Evolutionary conservation across 2,113 vertebrate genomes (phyloP).

Genomic region (Pelmatolapia mariae): DNA sequence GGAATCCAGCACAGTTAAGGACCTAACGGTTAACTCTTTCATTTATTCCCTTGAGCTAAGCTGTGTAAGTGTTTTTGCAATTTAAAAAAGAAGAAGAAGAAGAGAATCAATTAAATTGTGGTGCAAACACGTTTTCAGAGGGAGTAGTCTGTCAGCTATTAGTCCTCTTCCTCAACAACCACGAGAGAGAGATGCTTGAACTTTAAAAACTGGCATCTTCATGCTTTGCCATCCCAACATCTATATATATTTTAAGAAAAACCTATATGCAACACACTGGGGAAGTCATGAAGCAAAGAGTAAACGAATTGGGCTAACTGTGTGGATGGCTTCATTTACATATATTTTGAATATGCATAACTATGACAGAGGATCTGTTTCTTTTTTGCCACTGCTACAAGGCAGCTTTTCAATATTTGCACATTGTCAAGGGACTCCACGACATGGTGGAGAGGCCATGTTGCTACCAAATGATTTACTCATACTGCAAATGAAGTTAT

Average conservation of each 20-base stretch:
- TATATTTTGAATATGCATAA: conserved; percentile 2
- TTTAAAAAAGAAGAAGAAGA: not conserved
- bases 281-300: not conserved
- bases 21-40: not conserved
- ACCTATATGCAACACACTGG: not conserved
- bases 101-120: conserved; percentile 23
- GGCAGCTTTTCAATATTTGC: conserved; percentile 4
- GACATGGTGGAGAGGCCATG: not conserved
- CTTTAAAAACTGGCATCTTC: not conserved
- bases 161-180: not conserved
- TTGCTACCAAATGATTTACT: not conserved
- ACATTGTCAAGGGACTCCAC: not conserved
- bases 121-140: conserved; percentile 13
- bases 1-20: not conserved
- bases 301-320: not conserved
- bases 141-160: not conserved
- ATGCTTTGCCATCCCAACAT: not conserved
- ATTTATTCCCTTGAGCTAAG: not conserved
- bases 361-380: not conserved
- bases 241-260: not conserved
- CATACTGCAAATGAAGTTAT: not conserved
- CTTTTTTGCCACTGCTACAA: not conserved
- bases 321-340: conserved; percentile 5
- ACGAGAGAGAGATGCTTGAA: not conserved
- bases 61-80: not conserved